Conservation (phyloP, 2,113 vertebrate genomes). For the Megaceryle torquata region DNA sequence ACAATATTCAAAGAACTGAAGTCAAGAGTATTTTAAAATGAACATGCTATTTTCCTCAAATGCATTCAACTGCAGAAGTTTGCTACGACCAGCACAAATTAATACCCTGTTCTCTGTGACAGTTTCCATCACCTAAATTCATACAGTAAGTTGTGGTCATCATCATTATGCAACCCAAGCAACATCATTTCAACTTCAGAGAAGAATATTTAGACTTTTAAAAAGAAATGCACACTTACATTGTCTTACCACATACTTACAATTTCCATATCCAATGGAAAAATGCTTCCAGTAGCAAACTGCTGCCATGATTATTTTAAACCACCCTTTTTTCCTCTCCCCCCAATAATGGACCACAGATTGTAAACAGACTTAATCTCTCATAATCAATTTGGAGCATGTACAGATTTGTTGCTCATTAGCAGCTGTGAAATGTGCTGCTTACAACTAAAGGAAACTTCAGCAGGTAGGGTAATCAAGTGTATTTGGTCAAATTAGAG, state of each 20-base stretch:
- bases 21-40: background rate
- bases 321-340: background rate
- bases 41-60: background rate
- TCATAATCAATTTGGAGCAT: slow-evolving; percentile 10
- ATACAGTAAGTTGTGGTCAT: background rate
- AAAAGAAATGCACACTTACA: background rate
- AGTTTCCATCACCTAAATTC: background rate
- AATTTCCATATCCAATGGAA: background rate
- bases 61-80: background rate
- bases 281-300: background rate
- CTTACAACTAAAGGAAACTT: background rate
- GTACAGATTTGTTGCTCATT: background rate
- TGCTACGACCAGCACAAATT: background rate
- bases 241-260: background rate
- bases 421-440: slow-evolving; percentile 13
- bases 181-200: background rate
- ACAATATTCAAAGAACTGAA: background rate
- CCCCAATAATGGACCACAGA: background rate
- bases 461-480: background rate
- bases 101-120: background rate
- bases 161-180: background rate
- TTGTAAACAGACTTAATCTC: background rate
- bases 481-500: background rate
- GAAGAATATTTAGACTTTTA: background rate
- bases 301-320: background rate